These are phyloP conservation scores for Harpalus rufipes DNA, from an alignment of 2,888 invertebrate genomes.

Conservation along the genomic window DNA sequence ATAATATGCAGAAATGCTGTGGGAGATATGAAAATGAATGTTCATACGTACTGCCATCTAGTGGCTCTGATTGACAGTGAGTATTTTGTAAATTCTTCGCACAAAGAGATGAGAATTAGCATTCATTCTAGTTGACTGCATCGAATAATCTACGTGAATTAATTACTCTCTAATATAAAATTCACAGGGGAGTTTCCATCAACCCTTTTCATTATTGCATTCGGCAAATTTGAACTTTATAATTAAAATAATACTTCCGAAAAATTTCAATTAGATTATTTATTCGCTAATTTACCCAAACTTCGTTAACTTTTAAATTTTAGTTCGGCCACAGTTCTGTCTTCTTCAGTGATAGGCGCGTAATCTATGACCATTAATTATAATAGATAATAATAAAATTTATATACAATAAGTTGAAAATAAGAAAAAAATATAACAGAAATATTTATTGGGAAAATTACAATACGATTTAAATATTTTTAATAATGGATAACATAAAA, in stretches of 20 bases:
- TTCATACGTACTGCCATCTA: constrained; percentile 6
- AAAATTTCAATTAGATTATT: constrained; percentile 45
- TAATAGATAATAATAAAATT: no score
- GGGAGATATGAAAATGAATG: no score
- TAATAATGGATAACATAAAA: no score
- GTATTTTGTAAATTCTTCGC: constrained; percentile 46
- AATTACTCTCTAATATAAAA: constrained; percentile 56
- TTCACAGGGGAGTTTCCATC: constrained; percentile 21
- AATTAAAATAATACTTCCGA: constrained; percentile 44
- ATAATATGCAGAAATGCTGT: constrained; percentile 22
- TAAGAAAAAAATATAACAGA: no score
- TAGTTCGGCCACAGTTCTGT: no score
- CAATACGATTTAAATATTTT: no score
- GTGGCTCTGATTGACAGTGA: constrained; percentile 21
- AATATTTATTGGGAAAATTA: no score
- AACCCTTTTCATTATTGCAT: constrained; percentile 43
- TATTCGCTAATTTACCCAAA: background rate
- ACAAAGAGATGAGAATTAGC: constrained; percentile 50
- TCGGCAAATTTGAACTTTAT: constrained; percentile 46
- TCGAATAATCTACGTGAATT: constrained; percentile 54
- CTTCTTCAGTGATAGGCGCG: no score
- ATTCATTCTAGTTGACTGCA: constrained; percentile 51
- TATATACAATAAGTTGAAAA: no score
- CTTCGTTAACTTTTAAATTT: no score
- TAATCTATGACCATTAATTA: no score